Base-by-base conservation (phyloP, 2,888 invertebrate species). In the Caenorhabditis panamensis region DNA sequence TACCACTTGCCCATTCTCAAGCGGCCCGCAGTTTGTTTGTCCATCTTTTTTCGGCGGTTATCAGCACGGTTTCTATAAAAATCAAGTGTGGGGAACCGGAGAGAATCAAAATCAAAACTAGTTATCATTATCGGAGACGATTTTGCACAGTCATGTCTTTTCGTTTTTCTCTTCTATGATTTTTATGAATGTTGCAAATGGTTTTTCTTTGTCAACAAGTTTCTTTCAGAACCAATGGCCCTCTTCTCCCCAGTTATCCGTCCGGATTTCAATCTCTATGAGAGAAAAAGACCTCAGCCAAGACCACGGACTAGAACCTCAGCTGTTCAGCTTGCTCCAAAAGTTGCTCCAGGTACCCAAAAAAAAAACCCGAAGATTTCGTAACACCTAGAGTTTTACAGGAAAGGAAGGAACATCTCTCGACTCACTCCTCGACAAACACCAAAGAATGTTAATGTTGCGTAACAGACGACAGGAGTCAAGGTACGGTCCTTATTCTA, bases 201-300 rank as follows among this genome's bases (percentile, higher is more conserved):
- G 31, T 31, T 31, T 9, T 6, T 6, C 16, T 0, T 28, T 4
- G 62, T 26, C 13, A 22, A 31, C 31, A 31, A 31, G 9, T 31
- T 6, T 44, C 22, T 76, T 76, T 31, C 75, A 80, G 80, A 69
- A 75, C 75, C 75, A 71, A 81, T 81, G 80, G 80, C 80, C 31
- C 51, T 81, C 1, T 63, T 81, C 41, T 67, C 76, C 4, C 80
- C 80, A 37, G 76, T 76, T 13, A 76, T 76, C n/a, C 66, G 71
- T 37, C 36, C 59, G 26, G 80, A 76, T 51, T 67, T 76, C 66
- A 71, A 72, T 44, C 58, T 76, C 16, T 80, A 80, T 44, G 80
- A 69, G 18, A 58, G 67, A 47, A 81, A 76, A 31, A 58, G 41
- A 18, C 80, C 80, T 18, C 68, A 63, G 28, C 64, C 64, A 49